Evolutionary conservation across 2,888 invertebrate species (phyloP).

Genomic region (Oxytorus armatus): DNA sequence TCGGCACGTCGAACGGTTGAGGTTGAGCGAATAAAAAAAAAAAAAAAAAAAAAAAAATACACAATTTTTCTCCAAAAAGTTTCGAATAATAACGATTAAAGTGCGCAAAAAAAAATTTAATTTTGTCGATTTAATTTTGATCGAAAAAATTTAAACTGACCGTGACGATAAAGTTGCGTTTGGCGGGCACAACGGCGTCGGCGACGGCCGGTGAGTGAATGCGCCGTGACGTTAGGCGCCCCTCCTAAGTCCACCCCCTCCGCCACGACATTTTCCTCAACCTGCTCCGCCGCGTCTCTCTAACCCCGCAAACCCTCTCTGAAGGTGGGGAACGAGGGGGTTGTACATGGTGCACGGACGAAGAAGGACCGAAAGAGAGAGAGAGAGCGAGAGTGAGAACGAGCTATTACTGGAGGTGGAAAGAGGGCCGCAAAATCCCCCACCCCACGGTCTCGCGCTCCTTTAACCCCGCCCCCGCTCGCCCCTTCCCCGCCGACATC

Average conservation of each 20-base stretch:
- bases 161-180: constrained; percentile 79
- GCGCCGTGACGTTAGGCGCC: constrained; percentile 82
- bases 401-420: constrained; percentile 55
- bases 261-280: constrained; percentile 23
- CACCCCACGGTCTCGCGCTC: constrained; percentile 63
- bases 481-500: constrained; percentile 71
- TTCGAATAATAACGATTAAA: too few species aligned
- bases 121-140: neutral
- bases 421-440: constrained; percentile 49
- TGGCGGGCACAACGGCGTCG: constrained; percentile 80
- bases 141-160: constrained; percentile 75
- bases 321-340: neutral
- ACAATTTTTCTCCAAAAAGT: neutral
- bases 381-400: constrained; percentile 39
- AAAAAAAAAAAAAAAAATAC: constrained; percentile 45
- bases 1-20: neutral
- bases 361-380: constrained; percentile 24
- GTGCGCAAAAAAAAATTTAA: neutral
- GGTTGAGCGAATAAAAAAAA: neutral
- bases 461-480: constrained; percentile 71
- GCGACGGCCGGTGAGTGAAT: constrained; percentile 84
- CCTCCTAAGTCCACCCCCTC: constrained; percentile 79
- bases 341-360: constrained; percentile 14
- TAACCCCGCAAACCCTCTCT: constrained; percentile 9
- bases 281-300: constrained; percentile 27